Conservation (phyloP, 2,797 vertebrate genomes). For the Otus scops region DNA sequence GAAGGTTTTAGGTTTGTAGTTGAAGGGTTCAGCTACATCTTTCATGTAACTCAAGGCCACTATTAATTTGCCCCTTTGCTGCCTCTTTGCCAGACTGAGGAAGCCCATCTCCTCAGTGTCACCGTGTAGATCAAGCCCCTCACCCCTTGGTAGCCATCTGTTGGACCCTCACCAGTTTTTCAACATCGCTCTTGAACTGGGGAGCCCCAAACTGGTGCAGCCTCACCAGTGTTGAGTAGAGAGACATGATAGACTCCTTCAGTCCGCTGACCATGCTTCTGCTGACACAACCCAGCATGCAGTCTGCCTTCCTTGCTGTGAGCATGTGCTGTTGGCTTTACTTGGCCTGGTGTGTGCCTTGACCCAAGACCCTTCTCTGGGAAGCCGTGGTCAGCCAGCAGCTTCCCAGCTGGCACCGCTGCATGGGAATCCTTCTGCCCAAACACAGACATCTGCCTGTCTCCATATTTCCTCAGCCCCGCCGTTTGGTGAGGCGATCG, state of each 20-base stretch:
- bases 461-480: neutral
- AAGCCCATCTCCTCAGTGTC: neutral
- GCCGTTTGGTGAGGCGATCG: accelerated
- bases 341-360: neutral
- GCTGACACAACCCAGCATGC: neutral
- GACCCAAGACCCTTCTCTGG: neutral
- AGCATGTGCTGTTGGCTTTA: neutral
- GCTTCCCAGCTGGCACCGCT: neutral
- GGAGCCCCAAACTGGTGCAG: neutral
- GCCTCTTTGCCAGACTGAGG: neutral
- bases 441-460: accelerated
- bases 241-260: too few species aligned
- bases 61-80: neutral
- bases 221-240: neutral
- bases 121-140: too few species aligned
- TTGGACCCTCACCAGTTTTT: neutral
- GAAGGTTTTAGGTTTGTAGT: too few species aligned
- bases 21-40: neutral
- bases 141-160: accelerated
- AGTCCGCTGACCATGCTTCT: neutral
- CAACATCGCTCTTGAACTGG: neutral
- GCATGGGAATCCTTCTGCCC: neutral
- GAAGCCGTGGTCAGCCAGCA: neutral
- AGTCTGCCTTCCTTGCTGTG: accelerated
- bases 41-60: neutral